These are phyloP conservation scores for Ageneiosus marmoratus DNA, from an alignment of 2,113 vertebrate genomes.

Conservation along the genomic window DNA sequence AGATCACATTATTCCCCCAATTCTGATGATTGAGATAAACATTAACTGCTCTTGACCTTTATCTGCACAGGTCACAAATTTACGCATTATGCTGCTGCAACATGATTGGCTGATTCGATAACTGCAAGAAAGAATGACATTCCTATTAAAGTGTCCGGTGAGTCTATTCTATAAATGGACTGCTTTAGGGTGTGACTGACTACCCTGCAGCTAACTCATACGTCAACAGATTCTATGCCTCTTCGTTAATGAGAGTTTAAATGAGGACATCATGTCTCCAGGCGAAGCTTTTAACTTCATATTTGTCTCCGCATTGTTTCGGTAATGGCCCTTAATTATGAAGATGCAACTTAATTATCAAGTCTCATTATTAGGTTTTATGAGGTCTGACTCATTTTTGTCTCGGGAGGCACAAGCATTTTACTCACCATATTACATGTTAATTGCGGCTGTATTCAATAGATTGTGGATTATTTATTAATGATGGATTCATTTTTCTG, in stretches of 20 bases:
- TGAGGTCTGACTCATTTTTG: not conserved
- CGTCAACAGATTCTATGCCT: not conserved
- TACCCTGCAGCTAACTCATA: not conserved
- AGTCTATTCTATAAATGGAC: not conserved
- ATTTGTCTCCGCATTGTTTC: constrained; percentile 12
- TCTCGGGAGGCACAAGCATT: not conserved
- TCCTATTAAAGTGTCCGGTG: not conserved
- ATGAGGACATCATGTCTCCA: not conserved
- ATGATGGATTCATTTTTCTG: not conserved
- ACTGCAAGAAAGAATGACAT: not conserved
- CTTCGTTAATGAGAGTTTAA: constrained; percentile 3
- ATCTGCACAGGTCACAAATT: not conserved
- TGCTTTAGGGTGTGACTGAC: not conserved
- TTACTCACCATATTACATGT: not conserved
- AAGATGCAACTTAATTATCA: constrained; percentile 25
- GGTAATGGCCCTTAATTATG: constrained; percentile 5
- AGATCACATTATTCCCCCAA: not conserved
- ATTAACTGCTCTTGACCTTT: not conserved
- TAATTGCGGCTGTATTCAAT: not conserved
- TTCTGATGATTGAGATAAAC: not conserved
- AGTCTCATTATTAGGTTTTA: constrained; percentile 15
- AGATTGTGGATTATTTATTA: not conserved
- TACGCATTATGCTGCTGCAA: not conserved
- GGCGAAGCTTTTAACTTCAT: not conserved
- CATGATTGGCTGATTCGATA: not conserved